Base-by-base conservation (phyloP, 2,797 vertebrate species). In the Sorex maritimensis region DNA sequence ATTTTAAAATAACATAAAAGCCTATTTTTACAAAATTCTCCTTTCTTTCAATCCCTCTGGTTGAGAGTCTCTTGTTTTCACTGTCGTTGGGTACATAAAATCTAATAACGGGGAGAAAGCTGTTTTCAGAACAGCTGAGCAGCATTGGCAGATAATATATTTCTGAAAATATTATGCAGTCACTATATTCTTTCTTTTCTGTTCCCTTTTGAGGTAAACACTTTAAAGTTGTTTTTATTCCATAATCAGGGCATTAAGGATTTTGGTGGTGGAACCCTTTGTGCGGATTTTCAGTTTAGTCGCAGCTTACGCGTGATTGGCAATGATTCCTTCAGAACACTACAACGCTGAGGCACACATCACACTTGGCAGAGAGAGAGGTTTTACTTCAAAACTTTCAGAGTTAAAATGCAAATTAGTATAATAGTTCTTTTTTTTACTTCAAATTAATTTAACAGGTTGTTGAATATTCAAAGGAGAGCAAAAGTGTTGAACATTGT, bases 361-460 rank as follows among this genome's bases (percentile, higher is more conserved):
- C 73, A 49, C 28, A 34, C 55, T 85, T 90, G 94, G 86, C 89
- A 93, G 71, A 87, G 69, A 77, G 6, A 75, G 63, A 85, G 73
- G 34, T 24, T 67, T 38, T 23, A 71, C 61, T 87, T 94, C n/a
- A 87, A 69, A 83, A 13, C 24, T 49, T 41, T 82, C 38, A 12
- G 17, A 26, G 6, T 82, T 52, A 85, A 91, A 92, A 92, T 88
- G n/a, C 46, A 94, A 91, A 96, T 86, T 58, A 80, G 17, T 4
- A 6, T 69, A 86, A 81, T 86, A 72, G 44, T 93, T 91, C 93
- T 82, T 49, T 91, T 88, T 79, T 38, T 75, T 49, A 80, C 30
- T 88, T 89, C n/a, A 80, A 89, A 91, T 93, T 86, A 88, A 90
- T 91, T 88, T 85, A 92, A 67, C 26, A 82, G 79, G 88, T 81